A percentile compares a stretch with the other conserved stretches of the same genome.
Evolutionary conservation across 2,797 vertebrate species (phyloP).

Genomic region (Buphagus erythrorhynchus): DNA sequence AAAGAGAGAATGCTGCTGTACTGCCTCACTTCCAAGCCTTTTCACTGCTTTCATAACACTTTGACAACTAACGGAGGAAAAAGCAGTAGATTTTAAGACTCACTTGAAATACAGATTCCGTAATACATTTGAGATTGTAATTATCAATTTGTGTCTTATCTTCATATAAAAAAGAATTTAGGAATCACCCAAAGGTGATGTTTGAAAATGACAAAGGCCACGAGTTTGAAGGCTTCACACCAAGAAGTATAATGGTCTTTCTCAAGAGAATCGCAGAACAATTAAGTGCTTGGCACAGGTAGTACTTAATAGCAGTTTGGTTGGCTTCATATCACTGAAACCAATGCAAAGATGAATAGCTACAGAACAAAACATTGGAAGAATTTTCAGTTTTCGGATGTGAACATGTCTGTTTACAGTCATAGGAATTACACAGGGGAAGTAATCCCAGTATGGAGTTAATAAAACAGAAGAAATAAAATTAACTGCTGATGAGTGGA

Average conservation of each 20-base stretch:
- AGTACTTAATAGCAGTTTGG: not conserved
- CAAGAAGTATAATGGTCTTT: not conserved
- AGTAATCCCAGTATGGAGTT: not conserved
- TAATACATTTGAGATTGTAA: not conserved
- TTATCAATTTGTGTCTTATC: not conserved
- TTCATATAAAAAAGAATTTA: not conserved
- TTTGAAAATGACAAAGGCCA: not conserved
- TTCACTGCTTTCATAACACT: not conserved
- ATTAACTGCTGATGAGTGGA: not conserved
- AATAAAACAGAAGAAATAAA: not conserved
- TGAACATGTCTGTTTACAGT: not conserved
- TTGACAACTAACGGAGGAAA: not conserved
- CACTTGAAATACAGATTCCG: not conserved
- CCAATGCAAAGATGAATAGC: not conserved
- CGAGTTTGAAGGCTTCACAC: not conserved
- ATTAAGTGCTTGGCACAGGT: not conserved
- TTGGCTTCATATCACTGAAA: not conserved
- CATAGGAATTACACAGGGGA: not conserved
- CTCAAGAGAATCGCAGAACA: not conserved
- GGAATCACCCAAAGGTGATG: not conserved
- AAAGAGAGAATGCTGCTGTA: not conserved
- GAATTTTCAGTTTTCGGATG: not conserved
- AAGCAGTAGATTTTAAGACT: not conserved
- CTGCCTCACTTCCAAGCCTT: not conserved
- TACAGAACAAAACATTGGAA: not conserved